Base-by-base conservation (phyloP, 2,888 invertebrate species). In the Hydrotaea cyrtoneurina region DNA sequence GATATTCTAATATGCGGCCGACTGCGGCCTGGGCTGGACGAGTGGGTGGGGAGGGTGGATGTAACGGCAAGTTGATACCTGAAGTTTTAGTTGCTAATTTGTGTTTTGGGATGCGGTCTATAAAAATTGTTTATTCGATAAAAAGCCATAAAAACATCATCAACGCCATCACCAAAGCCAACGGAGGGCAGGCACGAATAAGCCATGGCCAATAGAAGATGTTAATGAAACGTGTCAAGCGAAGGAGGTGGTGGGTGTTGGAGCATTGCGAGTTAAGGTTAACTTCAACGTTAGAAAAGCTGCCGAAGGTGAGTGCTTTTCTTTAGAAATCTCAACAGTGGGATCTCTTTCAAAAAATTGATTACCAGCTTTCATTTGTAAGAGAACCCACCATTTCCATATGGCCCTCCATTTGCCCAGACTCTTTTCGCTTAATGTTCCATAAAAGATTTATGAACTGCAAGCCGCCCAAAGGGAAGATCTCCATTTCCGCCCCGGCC, bases 371-470 rank as follows among this genome's bases (percentile, higher is more conserved):
- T n/a, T n/a, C n/a, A n/a, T n/a, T n/a, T n/a, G n/a, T n/a, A n/a
- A n/a, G n/a, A n/a, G n/a, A n/a, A 7, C 31, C 31, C 31, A 7
- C 31, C 66, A 21, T 39, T 19, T 43, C 23, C 10, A 17, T 13
- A 39, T 3, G n/a, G 55, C 23, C 23, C 11, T 57, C 15, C 26
- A 15, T 26, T 1, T 15, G 2, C 31, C 62, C 7, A 31, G 62
- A 0, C 73, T 0, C 66, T 19, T 31, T 23, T 71, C 74, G 53
- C 31, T 57, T 85, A 85, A 85, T 85, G 82, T 82, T 69, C 82
- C 82, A 77, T 82, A 77, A 82, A 85, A 82, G 85, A 85, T 85
- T 82, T 85, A 85, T 85, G 59, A 50, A 31, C 53, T 77, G 79
- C 82, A 79, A n/a, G n/a, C n/a, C n/a, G n/a, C n/a, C n/a, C n/a